phyloP scores from a whole-genome alignment of 2,888 invertebrate species.

The Rhorus exstirpatorius region DNA sequence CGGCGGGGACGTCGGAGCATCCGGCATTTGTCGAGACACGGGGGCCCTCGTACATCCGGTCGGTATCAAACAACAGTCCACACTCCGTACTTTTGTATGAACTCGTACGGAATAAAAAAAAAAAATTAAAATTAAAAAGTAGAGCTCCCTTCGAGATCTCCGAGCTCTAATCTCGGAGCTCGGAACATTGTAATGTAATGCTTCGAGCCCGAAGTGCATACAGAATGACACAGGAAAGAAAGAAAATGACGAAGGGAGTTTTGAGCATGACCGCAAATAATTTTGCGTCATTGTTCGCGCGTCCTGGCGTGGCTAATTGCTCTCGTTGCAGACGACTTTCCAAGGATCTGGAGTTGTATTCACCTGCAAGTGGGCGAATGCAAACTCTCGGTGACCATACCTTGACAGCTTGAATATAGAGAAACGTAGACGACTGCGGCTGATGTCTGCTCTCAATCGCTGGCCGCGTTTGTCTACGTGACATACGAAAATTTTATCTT shows the following conservation, averaged over 20 bases:
- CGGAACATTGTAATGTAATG: background rate
- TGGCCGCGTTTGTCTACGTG: no score
- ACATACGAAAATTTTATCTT: no score
- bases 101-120: constrained; percentile 27
- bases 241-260: constrained; percentile 5
- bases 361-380: no score
- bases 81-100: constrained; percentile 10
- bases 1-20: constrained; percentile 65
- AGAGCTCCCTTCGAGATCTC: no score
- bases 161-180: no score
- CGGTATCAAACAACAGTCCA: constrained; percentile 25
- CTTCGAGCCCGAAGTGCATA: background rate
- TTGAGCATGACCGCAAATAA: constrained; percentile 76
- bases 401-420: no score
- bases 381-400: no score
- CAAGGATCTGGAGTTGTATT: background rate
- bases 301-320: constrained; percentile 66
- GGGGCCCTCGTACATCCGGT: constrained; percentile 69
- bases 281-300: constrained; percentile 76
- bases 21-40: constrained; percentile 57
- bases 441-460: no score
- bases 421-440: no score
- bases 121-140: background rate
- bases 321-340: background rate
- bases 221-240: constrained; percentile 9